Evolutionary conservation across 2,797 vertebrate species (phyloP).

Genomic region (Rhodeus uyekii): DNA sequence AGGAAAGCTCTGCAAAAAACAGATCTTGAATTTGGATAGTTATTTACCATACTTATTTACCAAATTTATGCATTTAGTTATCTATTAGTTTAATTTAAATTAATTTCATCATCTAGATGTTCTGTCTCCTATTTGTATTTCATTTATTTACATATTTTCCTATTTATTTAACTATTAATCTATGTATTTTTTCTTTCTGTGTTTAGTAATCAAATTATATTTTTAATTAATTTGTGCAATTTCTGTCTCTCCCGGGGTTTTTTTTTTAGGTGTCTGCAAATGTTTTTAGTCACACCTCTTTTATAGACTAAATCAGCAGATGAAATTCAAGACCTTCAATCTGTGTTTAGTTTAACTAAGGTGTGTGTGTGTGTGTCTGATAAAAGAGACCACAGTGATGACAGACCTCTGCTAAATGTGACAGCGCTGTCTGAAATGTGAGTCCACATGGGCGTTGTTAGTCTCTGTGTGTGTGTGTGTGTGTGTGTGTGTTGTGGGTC

Average conservation of each 20-base stretch:
- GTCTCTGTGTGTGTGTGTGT: slow-evolving; percentile 4
- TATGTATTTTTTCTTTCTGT: background rate
- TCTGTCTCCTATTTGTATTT: background rate
- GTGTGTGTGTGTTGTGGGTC: background rate
- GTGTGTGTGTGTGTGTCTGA: background rate
- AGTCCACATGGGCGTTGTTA: slow-evolving; percentile 43
- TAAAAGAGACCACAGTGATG: slow-evolving; percentile 58
- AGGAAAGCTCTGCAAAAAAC: too few species aligned
- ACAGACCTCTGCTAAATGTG: slow-evolving; percentile 65
- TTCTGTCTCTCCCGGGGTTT: background rate
- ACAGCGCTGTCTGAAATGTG: slow-evolving; percentile 65
- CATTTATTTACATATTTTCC: too few species aligned
- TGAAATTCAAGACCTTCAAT: slow-evolving; percentile 22
- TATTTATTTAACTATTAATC: background rate
- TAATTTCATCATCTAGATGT: background rate
- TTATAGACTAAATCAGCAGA: background rate
- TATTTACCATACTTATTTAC: too few species aligned
- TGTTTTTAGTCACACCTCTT: background rate
- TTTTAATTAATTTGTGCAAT: background rate
- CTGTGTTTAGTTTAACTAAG: slow-evolving; percentile 22
- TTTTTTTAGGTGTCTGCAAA: background rate
- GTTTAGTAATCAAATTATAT: background rate
- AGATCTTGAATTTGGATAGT: too few species aligned
- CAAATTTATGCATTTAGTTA: background rate
- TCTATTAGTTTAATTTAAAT: background rate